These are phyloP conservation scores for Synergus japonicus DNA, from an alignment of 2,888 invertebrate genomes.

Conservation along the genomic window DNA sequence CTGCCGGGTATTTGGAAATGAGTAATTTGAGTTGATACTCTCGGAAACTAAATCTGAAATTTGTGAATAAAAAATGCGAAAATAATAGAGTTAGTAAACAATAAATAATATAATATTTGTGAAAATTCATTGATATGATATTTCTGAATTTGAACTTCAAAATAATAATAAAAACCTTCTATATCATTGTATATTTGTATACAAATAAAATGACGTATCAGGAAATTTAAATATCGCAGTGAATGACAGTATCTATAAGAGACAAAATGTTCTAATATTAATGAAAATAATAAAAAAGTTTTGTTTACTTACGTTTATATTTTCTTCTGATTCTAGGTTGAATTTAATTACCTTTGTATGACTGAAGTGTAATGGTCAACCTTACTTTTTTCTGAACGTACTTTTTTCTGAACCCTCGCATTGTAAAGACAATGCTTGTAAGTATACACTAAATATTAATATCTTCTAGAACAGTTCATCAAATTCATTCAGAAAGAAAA, in stretches of 20 bases:
- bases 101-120: neutral
- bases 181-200: neutral
- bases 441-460: neutral
- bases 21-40: neutral
- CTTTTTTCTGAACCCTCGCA: neutral
- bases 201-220: neutral
- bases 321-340: constrained; percentile 21
- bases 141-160: neutral
- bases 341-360: neutral
- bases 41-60: neutral
- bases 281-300: neutral
- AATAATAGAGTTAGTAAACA: neutral
- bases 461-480: neutral
- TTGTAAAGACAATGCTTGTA: constrained; percentile 39
- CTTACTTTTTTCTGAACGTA: neutral
- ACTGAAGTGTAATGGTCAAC: neutral
- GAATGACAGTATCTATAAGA: neutral
- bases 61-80: neutral
- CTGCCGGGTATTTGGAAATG: neutral
- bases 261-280: neutral
- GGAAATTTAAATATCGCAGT: neutral
- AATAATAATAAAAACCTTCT: neutral
- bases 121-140: neutral
- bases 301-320: neutral
- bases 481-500: neutral